Conservation (phyloP, 1,140 invertebrate genomes). For the Heliconius nattereri region DNA sequence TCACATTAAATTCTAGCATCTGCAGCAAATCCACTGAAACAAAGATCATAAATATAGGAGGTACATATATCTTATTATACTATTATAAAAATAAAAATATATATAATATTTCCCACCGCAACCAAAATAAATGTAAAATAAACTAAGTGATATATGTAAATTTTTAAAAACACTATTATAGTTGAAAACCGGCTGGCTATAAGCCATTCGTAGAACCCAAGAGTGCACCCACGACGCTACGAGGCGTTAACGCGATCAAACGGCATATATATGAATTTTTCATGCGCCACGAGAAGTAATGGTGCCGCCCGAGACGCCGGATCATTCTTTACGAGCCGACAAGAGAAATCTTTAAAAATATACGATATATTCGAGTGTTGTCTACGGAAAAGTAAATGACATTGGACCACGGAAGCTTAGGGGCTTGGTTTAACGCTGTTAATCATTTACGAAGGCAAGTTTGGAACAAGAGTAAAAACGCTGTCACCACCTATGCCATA, state of each 20-base stretch:
- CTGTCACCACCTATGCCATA: neutral
- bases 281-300: conserved; percentile 53
- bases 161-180: conserved; percentile 37
- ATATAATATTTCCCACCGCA: neutral
- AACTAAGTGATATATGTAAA: conserved; percentile 24
- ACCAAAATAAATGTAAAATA: conserved; percentile 45
- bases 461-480: neutral
- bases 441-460: neutral
- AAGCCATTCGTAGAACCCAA: conserved; percentile 57
- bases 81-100: neutral
- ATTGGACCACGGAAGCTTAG: neutral
- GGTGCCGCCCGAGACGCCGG: conserved; percentile 65
- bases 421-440: conserved; percentile 14
- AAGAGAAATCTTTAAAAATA: conserved; percentile 70
- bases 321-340: conserved; percentile 79
- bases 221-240: conserved; percentile 61
- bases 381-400: conserved; percentile 6
- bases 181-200: conserved; percentile 36
- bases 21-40: conserved; percentile 96
- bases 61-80: neutral
- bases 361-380: conserved; percentile 49
- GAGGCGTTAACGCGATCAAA: conserved; percentile 67
- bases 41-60: conserved; percentile 44
- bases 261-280: conserved; percentile 73
- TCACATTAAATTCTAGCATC: conserved; percentile 97